A percentile compares a stretch with the other conserved stretches of the same genome.
phyloP scores from a whole-genome alignment of 2,797 vertebrate genomes.

The Acanthurus tractus region DNA sequence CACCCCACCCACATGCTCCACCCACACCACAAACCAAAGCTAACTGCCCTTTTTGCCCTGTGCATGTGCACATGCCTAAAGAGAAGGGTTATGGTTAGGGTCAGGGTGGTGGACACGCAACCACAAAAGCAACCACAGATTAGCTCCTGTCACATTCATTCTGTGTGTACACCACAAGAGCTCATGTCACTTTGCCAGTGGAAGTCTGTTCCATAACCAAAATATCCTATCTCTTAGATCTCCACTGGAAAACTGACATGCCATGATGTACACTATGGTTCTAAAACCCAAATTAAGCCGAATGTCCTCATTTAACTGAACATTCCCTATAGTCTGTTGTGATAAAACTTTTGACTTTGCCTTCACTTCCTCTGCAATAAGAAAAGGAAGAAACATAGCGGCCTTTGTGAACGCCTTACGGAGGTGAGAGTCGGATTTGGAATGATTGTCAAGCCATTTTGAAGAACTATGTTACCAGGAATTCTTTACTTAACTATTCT shows the following conservation, averaged over 20 bases:
- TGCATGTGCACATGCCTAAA: constrained; percentile 49
- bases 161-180: constrained; percentile 27
- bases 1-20: not conserved
- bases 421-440: constrained; percentile 45
- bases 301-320: constrained; percentile 46
- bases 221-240: constrained; percentile 66
- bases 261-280: constrained; percentile 34
- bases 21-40: constrained; percentile 76
- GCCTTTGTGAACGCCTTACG: constrained; percentile 75
- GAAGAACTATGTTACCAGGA: constrained; percentile 55
- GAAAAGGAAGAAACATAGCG: constrained; percentile 61
- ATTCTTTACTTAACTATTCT: constrained; percentile 27
- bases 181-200: constrained; percentile 55
- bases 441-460: constrained; percentile 70
- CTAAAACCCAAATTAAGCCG: constrained; percentile 50
- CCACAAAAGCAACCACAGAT: constrained; percentile 21
- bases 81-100: constrained; percentile 1
- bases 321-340: constrained; percentile 31
- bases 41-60: constrained; percentile 71
- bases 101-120: too few species aligned
- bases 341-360: constrained; percentile 60
- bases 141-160: constrained; percentile 16
- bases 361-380: constrained; percentile 72
- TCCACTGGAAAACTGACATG: constrained; percentile 54
- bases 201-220: constrained; percentile 79